phyloP scores from a whole-genome alignment of 2,797 vertebrate genomes.

The Microctenopoma steveboyesi region DNA sequence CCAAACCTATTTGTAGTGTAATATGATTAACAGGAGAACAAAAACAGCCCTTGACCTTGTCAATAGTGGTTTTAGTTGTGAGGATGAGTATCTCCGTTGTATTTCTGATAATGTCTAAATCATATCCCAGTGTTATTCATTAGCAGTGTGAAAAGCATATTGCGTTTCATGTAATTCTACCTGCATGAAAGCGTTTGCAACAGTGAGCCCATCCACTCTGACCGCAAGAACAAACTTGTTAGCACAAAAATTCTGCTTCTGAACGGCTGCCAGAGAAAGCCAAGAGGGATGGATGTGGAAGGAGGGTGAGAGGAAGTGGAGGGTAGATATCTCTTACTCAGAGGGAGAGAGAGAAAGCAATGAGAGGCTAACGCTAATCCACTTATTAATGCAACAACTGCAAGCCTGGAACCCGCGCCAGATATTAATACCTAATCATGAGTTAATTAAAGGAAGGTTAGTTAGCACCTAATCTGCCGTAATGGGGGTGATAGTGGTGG shows the following conservation, averaged over 20 bases:
- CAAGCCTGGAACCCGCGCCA: conserved; percentile 71
- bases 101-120: conserved; percentile 20
- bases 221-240: conserved; percentile 76
- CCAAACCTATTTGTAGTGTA: no score
- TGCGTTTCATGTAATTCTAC: conserved; percentile 14
- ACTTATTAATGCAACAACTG: conserved; percentile 84
- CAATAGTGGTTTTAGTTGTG: neutral
- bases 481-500: conserved; percentile 68
- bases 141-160: conserved; percentile 23
- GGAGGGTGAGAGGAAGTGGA: conserved; percentile 36
- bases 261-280: conserved; percentile 64
- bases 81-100: neutral
- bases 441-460: conserved; percentile 81
- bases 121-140: conserved; percentile 8
- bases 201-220: conserved; percentile 49
- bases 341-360: conserved; percentile 50
- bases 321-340: conserved; percentile 56
- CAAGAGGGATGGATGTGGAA: conserved; percentile 52
- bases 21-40: no score
- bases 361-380: conserved; percentile 79
- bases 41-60: neutral
- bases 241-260: conserved; percentile 55
- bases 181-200: conserved; percentile 31
- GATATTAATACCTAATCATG: conserved; percentile 83
- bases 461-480: conserved; percentile 75